Evolutionary conservation across 1,140 invertebrate genomes (phyloP).

Genomic region (Ostrea denselamellosa): DNA sequence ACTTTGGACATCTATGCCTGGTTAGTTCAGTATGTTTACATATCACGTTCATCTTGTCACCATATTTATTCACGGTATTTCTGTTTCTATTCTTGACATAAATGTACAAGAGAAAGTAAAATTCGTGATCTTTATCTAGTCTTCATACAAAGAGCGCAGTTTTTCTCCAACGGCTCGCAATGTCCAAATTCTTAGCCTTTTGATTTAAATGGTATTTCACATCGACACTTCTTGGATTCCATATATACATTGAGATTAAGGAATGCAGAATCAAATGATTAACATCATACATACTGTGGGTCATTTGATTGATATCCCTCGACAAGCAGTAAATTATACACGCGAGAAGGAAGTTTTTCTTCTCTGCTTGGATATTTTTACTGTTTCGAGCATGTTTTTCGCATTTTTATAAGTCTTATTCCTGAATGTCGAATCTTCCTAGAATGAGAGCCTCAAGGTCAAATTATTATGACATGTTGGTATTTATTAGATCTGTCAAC

Average conservation of each 20-base stretch:
- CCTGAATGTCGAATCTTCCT: background rate
- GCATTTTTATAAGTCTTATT: background rate
- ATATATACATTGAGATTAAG: background rate
- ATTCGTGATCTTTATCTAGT: too few relatives aligned
- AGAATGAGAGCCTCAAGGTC: slow-evolving; percentile 4
- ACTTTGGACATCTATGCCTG: too few relatives aligned
- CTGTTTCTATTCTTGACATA: too few relatives aligned
- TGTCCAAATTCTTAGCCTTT: too few relatives aligned
- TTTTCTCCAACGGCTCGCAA: too few relatives aligned
- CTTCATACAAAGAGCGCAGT: too few relatives aligned
- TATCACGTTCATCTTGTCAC: too few relatives aligned
- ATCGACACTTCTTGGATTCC: background rate
- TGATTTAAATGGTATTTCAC: background rate
- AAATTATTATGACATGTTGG: slow-evolving; percentile 2
- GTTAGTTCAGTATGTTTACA: too few relatives aligned
- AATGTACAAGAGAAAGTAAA: too few relatives aligned
- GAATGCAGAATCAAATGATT: background rate
- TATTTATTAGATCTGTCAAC: background rate
- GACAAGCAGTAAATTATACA: background rate
- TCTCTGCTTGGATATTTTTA: background rate
- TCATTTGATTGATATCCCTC: background rate
- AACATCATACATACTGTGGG: background rate
- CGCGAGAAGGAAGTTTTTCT: background rate
- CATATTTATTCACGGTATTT: too few relatives aligned
- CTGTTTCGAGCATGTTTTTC: background rate